Percentiles rank a stretch among this genome's conserved stretches.
Conservation (phyloP, 2,113 vertebrate species). For the Laterallus jamaicensis region DNA sequence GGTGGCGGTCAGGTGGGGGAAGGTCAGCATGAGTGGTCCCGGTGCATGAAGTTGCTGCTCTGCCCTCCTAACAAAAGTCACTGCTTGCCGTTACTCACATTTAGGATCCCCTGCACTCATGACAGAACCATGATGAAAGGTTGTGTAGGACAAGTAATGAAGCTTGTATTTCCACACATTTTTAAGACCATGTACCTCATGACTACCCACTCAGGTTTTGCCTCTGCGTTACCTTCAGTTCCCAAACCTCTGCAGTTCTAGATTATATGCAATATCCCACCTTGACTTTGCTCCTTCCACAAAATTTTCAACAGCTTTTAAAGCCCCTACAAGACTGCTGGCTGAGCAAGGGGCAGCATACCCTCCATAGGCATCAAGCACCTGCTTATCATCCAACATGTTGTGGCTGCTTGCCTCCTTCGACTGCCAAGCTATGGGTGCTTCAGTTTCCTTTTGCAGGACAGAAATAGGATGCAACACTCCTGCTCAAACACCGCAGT, state of each 20-base stretch:
- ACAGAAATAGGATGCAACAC: neutral
- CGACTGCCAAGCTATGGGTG: neutral
- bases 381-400: fast-evolving
- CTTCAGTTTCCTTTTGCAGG: neutral
- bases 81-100: neutral
- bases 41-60: neutral
- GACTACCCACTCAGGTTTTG: neutral
- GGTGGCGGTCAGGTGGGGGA: fast-evolving
- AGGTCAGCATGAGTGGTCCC: fast-evolving
- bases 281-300: neutral
- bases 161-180: neutral
- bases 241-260: neutral
- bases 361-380: neutral
- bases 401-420: neutral
- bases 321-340: neutral
- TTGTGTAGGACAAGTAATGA: neutral
- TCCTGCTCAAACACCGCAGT: neutral
- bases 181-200: neutral
- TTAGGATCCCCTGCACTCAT: neutral
- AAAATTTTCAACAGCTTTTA: neutral
- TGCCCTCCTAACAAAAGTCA: neutral
- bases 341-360: neutral
- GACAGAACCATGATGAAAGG: neutral
- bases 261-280: too few relatives aligned
- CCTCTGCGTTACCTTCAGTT: fast-evolving